phyloP scores from a whole-genome alignment of 2,888 invertebrate species.

The Hemistola chrysoprasaria region DNA sequence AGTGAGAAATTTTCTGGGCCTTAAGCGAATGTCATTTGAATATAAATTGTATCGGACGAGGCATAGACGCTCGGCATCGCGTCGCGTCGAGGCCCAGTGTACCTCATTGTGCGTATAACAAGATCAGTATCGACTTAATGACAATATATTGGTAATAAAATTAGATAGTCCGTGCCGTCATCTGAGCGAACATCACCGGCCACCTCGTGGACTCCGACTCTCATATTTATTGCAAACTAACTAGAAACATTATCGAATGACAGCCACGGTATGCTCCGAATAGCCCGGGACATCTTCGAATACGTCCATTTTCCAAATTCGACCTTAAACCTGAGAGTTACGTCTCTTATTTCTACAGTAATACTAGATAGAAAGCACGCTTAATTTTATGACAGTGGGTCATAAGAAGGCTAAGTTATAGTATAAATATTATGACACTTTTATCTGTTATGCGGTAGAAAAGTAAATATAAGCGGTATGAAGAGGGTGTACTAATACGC shows the following conservation, averaged over 20 bases:
- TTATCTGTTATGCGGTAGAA: slow-evolving; percentile 72
- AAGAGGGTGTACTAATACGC: slow-evolving; percentile 43
- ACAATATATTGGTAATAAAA: slow-evolving; percentile 83
- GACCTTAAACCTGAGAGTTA: slow-evolving; percentile 54
- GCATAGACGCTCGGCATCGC: slow-evolving; percentile 44
- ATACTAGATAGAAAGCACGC: slow-evolving; percentile 58
- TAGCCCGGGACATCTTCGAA: slow-evolving; percentile 51
- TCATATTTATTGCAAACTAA: slow-evolving; percentile 77
- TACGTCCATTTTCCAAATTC: slow-evolving; percentile 46
- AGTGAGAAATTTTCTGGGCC: slow-evolving; percentile 75
- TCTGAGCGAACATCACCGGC: slow-evolving; percentile 64
- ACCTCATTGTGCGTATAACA: slow-evolving; percentile 80
- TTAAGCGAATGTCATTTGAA: slow-evolving; percentile 78
- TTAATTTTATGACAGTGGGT: slow-evolving; percentile 71
- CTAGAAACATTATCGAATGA: slow-evolving; percentile 79
- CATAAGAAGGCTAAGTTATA: slow-evolving; percentile 77
- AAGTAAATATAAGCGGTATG: slow-evolving; percentile 66
- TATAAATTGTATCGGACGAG: slow-evolving; percentile 73
- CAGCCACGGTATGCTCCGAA: slow-evolving; percentile 58
- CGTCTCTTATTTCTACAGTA: slow-evolving; percentile 48
- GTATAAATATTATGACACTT: slow-evolving; percentile 80
- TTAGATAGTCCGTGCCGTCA: slow-evolving; percentile 79
- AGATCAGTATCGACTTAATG: slow-evolving; percentile 82
- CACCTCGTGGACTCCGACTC: slow-evolving; percentile 55
- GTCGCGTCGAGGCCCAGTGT: slow-evolving; percentile 56